Percentiles rank a stretch among this genome's conserved stretches.
Conservation (phyloP, 2,888 invertebrate species). For the Buathra laborator region DNA sequence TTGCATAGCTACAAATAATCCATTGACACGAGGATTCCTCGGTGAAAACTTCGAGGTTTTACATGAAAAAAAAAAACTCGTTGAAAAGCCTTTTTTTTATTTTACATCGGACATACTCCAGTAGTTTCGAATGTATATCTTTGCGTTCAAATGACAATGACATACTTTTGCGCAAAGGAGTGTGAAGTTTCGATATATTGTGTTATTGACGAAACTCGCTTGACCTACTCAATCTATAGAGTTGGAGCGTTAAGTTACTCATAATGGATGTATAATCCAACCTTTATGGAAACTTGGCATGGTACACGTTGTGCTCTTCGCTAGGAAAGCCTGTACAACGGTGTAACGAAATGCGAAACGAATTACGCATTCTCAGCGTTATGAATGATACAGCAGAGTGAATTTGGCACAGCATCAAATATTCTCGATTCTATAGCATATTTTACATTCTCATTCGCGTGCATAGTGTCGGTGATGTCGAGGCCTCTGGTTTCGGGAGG, state of each 20-base stretch:
- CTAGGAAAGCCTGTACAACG: not conserved
- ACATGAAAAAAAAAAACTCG: too few relatives aligned
- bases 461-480: too few relatives aligned
- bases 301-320: slow-evolving; percentile 7
- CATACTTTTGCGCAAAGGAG: slow-evolving; percentile 22
- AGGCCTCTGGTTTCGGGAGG: too few relatives aligned
- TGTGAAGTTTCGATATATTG: slow-evolving; percentile 22
- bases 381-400: not conserved
- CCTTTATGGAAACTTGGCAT: slow-evolving; percentile 58
- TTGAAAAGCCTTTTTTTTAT: not conserved
- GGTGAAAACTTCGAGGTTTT: not conserved
- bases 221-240: slow-evolving; percentile 11
- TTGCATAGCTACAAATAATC: not conserved
- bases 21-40: not conserved
- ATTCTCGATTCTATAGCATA: not conserved
- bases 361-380: not conserved
- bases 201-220: not conserved
- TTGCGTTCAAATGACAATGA: slow-evolving; percentile 21
- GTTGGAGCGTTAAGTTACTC: slow-evolving; percentile 17
- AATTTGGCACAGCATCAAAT: slow-evolving; percentile 1
- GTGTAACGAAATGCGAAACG: slow-evolving; percentile 6
- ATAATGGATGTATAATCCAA: slow-evolving; percentile 60
- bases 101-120: not conserved
- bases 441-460: too few relatives aligned
- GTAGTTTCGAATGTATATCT: slow-evolving; percentile 8